These are phyloP conservation scores for Noctuana brunneofusca DNA, from an alignment of 2,888 invertebrate species.

Conservation along the genomic window DNA sequence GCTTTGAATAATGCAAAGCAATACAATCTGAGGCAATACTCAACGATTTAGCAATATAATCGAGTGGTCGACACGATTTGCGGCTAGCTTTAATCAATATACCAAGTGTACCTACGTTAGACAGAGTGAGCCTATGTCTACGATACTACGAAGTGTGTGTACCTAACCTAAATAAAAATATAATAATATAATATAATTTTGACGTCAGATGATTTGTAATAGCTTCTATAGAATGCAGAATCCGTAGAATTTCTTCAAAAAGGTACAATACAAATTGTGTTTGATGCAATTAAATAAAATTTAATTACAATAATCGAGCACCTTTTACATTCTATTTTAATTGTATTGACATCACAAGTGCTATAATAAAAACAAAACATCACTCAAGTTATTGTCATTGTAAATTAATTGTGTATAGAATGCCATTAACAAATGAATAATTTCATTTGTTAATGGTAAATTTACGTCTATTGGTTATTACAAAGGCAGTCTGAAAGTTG, in stretches of 20 bases:
- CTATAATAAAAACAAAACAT: slow-evolving; percentile 14
- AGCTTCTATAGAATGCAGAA: no score
- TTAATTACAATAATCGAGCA: background rate
- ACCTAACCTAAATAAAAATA: background rate
- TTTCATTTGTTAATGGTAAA: background rate
- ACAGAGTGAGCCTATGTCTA: background rate
- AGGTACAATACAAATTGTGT: background rate
- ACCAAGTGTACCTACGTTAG: background rate
- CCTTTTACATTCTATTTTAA: background rate
- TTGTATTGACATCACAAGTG: background rate
- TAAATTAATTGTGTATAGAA: background rate
- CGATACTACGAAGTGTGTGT: background rate
- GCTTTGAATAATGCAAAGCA: slow-evolving; percentile 18
- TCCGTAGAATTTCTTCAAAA: no score
- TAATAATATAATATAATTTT: no score
- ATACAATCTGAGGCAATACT: slow-evolving; percentile 9
- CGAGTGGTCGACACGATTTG: slow-evolving; percentile 20
- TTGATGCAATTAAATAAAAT: background rate
- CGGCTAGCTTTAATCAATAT: slow-evolving; percentile 18
- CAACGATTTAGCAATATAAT: slow-evolving; percentile 18
- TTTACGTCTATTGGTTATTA: background rate
- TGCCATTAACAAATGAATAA: slow-evolving; percentile 12
- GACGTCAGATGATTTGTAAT: no score
- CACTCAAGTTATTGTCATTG: slow-evolving; percentile 5
- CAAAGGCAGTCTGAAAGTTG: background rate